Evolutionary conservation across 2,113 vertebrate genomes (phyloP), one percentile per base, ranked within the genome.

Genomic region (Chloebia gouldiae): DNA sequence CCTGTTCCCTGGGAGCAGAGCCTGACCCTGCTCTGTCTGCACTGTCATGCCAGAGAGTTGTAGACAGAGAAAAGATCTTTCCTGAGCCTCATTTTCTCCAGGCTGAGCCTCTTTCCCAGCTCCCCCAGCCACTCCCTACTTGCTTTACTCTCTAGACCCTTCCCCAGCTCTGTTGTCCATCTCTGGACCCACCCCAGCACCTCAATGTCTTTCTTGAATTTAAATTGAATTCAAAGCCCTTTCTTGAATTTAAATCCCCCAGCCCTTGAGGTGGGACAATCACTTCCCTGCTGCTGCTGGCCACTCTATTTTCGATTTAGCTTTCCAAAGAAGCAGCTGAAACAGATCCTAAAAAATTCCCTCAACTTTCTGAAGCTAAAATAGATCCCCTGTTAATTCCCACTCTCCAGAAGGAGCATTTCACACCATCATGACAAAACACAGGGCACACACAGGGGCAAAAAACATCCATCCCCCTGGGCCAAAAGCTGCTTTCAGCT

Each of bases 401-500:
- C 0, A 0, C 31, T 80, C 50, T 47, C 45, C 51, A 72, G 42
- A 80, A 91, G 65, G 39, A 3, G 3, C 2, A 6, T 53, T 87
- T 90, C 92, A 53, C 37, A 33, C 31, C 20, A 12, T 2, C 15
- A 51, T 47, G 71, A 66, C 64, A 78, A 90, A 92, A 88, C 78
- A 9, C 56, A 44, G 45, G 47, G 78, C 50, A 23, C 18, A 31
- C 33, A 80, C 79, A 35, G 78, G 94, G 56, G 47, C 47, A 30
- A 11, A 51, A 92, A 85, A 2, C 91, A 95, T 94, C 76, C 80
- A 63, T 53, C 28, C 76, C 81, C 60, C 33, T 44, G 85, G 71
- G 95, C 92, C 76, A 94, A 90, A 92, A 86, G 85, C 93, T 90
- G 51, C 75, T 90, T 83, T 63, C 81, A 75, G 94, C 64, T 86